Evolutionary conservation across 2,797 vertebrate genomes (phyloP).

Genomic region (Cirrhinus mrigala): DNA sequence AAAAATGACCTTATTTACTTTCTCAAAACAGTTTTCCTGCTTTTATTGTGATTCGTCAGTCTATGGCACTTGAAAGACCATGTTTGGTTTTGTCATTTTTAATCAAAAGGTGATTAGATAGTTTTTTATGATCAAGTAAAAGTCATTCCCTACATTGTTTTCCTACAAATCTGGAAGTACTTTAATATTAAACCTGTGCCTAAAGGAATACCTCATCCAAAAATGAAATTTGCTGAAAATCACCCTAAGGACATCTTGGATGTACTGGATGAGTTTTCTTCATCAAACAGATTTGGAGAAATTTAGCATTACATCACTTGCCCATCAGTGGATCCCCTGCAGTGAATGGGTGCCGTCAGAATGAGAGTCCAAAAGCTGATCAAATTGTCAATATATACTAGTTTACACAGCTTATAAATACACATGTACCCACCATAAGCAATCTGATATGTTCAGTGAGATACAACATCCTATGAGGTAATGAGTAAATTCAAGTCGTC

Average conservation of each 20-base stretch:
- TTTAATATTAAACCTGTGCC: neutral
- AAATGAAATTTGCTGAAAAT: neutral
- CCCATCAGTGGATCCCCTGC: neutral
- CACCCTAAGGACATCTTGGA: neutral
- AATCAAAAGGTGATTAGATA: neutral
- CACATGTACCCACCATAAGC: neutral
- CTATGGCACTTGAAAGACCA: neutral
- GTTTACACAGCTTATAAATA: neutral
- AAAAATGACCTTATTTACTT: slow-evolving; percentile 5
- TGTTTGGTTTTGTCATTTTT: neutral
- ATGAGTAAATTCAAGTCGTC: neutral
- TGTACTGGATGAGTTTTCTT: neutral
- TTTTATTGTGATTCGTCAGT: neutral
- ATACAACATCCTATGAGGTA: neutral
- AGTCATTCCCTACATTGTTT: neutral
- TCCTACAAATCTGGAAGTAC: neutral
- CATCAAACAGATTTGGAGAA: neutral
- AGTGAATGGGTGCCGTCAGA: neutral
- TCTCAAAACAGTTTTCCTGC: neutral
- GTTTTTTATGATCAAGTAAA: neutral
- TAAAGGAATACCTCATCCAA: no score
- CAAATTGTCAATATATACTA: neutral
- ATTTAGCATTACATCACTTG: neutral
- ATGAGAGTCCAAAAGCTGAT: neutral
- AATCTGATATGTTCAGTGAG: neutral